These are phyloP conservation scores for Dasysyrphus tricinctus DNA, from an alignment of 2,888 invertebrate species.

Conservation along the genomic window DNA sequence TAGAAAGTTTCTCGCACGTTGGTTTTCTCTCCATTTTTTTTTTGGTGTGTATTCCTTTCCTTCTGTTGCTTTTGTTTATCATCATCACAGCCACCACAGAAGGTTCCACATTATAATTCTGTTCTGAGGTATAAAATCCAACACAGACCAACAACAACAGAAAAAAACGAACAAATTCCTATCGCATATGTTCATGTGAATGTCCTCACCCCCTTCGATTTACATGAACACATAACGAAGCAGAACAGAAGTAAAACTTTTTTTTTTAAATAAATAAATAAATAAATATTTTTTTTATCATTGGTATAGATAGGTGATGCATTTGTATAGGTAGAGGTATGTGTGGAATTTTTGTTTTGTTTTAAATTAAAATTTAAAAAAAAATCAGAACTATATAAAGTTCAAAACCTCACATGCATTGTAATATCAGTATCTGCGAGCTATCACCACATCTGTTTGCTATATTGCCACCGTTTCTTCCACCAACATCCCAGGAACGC, in stretches of 20 bases:
- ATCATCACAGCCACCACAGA: conserved; percentile 46
- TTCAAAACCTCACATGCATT: conserved; percentile 54
- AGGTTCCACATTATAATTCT: conserved; percentile 35
- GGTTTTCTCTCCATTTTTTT: conserved; percentile 10
- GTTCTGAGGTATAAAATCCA: conserved; percentile 15
- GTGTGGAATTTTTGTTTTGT: conserved; percentile 20
- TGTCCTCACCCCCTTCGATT: conserved; percentile 23
- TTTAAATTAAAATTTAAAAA: conserved; percentile 20
- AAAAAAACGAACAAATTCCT: conserved; percentile 28
- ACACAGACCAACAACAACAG: neutral
- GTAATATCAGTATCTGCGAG: conserved; percentile 53
- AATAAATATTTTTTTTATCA: conserved; percentile 38
- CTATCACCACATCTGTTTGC: conserved; percentile 50
- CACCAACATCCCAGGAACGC: conserved; percentile 5
- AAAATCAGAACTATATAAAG: conserved; percentile 6
- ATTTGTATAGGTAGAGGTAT: neutral
- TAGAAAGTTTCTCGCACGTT: conserved; percentile 55
- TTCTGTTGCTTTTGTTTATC: conserved; percentile 64
- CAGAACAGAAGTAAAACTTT: conserved; percentile 47
- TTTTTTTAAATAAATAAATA: conserved; percentile 64
- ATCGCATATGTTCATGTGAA: conserved; percentile 50
- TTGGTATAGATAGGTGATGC: neutral
- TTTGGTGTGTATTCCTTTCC: conserved; percentile 20
- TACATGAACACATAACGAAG: conserved; percentile 1
- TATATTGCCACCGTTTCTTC: conserved; percentile 10